Percentiles rank a stretch among this genome's conserved stretches.
Conservation (phyloP, 2,797 vertebrate species). For the Varecia variegata region DNA sequence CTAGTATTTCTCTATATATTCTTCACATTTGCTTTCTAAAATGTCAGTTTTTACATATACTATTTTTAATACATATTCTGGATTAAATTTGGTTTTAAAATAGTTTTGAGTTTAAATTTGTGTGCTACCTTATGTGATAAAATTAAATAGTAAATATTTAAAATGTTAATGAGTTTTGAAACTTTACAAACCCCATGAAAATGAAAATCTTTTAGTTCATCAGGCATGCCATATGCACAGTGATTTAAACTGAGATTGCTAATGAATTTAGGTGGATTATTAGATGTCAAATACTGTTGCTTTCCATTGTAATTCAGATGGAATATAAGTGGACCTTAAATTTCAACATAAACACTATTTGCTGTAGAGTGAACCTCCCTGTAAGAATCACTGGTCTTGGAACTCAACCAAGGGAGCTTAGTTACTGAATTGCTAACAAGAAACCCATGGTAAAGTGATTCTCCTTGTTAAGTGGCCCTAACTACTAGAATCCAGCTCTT, state of each 20-base stretch:
- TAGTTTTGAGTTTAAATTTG: slow-evolving; percentile 1
- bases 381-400: background rate
- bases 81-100: slow-evolving; percentile 34
- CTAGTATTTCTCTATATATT: background rate
- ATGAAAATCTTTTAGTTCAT: background rate
- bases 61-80: background rate
- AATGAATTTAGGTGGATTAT: background rate
- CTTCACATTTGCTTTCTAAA: slow-evolving; percentile 38
- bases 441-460: background rate
- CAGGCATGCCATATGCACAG: background rate
- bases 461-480: background rate
- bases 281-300: background rate
- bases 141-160: slow-evolving; percentile 8
- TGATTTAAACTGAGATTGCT: slow-evolving; percentile 7
- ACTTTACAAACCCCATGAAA: background rate
- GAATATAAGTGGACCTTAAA: background rate
- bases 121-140: background rate
- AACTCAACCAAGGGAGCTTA: background rate
- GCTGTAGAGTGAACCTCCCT: background rate
- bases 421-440: background rate
- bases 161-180: slow-evolving; percentile 25
- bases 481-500: background rate
- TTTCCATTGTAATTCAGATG: background rate
- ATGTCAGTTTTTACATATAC: background rate
- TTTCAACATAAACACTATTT: background rate